Percentiles rank a stretch among this genome's conserved stretches.
Evolutionary conservation across 1,140 invertebrate species (phyloP).

Genomic region (Copidosoma floridanum): DNA sequence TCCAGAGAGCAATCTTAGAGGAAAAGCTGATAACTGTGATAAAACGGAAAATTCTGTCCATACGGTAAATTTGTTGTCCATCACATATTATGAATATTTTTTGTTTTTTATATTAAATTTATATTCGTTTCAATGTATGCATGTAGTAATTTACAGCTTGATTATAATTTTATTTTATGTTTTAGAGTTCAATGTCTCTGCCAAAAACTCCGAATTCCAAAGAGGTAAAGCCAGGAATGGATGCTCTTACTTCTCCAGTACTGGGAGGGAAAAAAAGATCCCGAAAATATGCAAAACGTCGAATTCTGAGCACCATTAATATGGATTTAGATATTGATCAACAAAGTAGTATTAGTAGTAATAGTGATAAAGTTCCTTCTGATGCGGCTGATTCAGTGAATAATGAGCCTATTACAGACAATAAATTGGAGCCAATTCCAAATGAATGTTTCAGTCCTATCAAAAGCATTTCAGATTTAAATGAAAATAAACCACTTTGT

Average conservation of each 20-base stretch:
- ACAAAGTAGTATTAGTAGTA: conserved; percentile 16
- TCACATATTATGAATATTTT: too few species aligned
- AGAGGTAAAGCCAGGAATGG: too few species aligned
- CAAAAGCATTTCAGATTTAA: too few species aligned
- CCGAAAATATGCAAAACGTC: conserved; percentile 31
- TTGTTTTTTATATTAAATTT: too few species aligned
- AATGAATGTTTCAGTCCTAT: neutral
- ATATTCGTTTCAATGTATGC: too few species aligned
- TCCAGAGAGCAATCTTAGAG: conserved; percentile 30
- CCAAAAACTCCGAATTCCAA: too few species aligned
- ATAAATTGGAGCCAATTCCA: neutral
- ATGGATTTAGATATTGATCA: conserved; percentile 13
- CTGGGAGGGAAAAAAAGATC: conserved; percentile 29
- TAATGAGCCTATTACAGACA: conserved; percentile 10
- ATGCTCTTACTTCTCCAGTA: conserved; percentile 38
- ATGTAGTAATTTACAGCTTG: too few species aligned
- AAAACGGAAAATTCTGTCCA: neutral
- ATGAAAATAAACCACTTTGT: conserved; percentile 1
- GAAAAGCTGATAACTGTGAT: neutral
- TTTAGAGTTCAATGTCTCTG: too few species aligned
- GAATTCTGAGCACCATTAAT: conserved; percentile 35
- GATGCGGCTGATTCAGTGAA: neutral
- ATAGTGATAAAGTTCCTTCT: conserved; percentile 18
- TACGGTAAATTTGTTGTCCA: neutral
- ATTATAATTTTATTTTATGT: too few species aligned